Evolutionary conservation across 2,797 vertebrate genomes (phyloP), one percentile per base, ranked within the genome.

Genomic region (Sebastolobus altivelis): DNA sequence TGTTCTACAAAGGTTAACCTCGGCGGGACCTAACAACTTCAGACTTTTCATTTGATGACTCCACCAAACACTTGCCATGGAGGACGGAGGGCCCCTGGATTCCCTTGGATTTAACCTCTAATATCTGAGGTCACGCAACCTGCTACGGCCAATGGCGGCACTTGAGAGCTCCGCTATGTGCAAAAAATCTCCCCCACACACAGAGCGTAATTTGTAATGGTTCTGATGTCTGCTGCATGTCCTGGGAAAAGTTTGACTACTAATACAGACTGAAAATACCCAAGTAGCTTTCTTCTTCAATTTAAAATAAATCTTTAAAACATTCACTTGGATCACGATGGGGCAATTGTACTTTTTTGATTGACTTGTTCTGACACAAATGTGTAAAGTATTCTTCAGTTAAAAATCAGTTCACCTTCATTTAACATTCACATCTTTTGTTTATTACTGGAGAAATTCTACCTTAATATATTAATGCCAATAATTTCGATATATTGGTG

Each of bases 1-100:
- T 81, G 86, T 93, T 93, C 92, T 87, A 85, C 84, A 95, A 94
- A 95, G 96, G 95, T 96, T 95, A 95, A 93, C 91, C 93, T 94
- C 91, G 67, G 82, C 75, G 88, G 89, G 92, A 92, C 93, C 92
- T 87, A 90, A 94, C 93, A 95, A 93, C 94, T 95, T 93, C 94
- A 95, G 87, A 88, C 84, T 81, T 87, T 92, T 93, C 90, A 94
- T 94, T 93, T 94, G 93, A 87, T 81, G 91, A 88, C 88, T 85
- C 81, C 80, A 79, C 82, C 89, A 89, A 94, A 93, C 86, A 91
- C 88, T 89, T 82, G 77, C 83, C 77, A 84, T 81, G 78, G 86
- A 92, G 82, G 77, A 83, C 6, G 4, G 40, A 85, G 91, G 80
- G 81, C 79, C 90, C 79, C 87, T 66, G 62, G 86, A 87, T 92